Percentiles rank a stretch among this genome's conserved stretches.
Conservation (phyloP, 1,140 invertebrate genomes). For the Temnothorax nylanderi region DNA sequence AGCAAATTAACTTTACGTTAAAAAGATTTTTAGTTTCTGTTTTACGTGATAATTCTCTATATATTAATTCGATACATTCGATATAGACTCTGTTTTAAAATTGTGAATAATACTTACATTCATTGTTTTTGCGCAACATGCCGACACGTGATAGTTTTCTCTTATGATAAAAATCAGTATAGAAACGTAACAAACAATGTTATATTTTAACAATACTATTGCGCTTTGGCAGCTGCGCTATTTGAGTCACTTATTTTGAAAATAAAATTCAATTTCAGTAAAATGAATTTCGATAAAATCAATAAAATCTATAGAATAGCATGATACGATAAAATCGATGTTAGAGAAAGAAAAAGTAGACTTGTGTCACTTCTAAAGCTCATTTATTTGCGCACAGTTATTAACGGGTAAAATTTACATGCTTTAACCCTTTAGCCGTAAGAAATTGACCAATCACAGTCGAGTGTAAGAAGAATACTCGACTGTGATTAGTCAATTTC, state of each 20-base stretch:
- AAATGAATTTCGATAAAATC: neutral
- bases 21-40: neutral
- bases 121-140: neutral
- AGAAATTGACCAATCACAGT: no score
- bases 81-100: neutral
- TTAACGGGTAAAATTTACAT: no score
- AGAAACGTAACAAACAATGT: neutral
- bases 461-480: no score
- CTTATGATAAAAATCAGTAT: neutral
- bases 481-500: no score
- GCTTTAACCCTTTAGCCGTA: no score
- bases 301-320: neutral
- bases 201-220: slow-evolving; percentile 12
- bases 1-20: neutral
- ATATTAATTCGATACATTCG: neutral
- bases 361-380: neutral
- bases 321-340: neutral
- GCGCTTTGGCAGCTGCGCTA: neutral
- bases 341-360: neutral
- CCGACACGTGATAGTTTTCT: neutral
- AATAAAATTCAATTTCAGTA: neutral
- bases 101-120: neutral
- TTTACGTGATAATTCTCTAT: neutral
- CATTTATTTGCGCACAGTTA: neutral
- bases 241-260: neutral